phyloP scores from a whole-genome alignment of 2,888 invertebrate species.

The Cylindroiulus punctatus region DNA sequence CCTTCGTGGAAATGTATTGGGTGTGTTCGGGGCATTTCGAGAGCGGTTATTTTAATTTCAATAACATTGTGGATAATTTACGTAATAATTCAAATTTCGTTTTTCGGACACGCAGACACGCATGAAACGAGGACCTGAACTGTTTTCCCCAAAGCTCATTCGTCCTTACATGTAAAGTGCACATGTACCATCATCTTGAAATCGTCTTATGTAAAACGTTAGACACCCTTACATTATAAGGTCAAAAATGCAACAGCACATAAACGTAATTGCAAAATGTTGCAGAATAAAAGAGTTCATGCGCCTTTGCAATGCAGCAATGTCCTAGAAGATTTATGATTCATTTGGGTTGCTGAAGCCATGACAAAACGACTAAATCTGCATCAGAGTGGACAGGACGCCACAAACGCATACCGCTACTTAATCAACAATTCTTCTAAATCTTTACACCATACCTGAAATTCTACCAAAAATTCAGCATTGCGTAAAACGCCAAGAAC shows the following conservation, averaged over 20 bases:
- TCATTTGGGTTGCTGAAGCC: not conserved
- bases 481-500: too few relatives aligned
- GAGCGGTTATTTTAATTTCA: constrained; percentile 6
- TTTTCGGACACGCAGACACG: constrained; percentile 2
- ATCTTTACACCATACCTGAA: not conserved
- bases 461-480: not conserved
- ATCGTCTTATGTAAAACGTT: not conserved
- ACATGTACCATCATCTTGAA: not conserved
- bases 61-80: constrained; percentile 23
- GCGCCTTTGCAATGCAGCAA: not conserved
- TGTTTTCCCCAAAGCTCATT: not conserved
- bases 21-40: not conserved
- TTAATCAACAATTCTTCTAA: not conserved
- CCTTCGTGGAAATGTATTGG: not conserved
- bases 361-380: not conserved
- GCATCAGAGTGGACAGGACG: not conserved
- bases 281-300: not conserved
- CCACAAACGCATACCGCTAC: not conserved
- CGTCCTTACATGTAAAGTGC: not conserved
- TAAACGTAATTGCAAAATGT: not conserved
- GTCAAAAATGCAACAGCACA: constrained; percentile 3
- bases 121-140: not conserved
- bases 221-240: not conserved
- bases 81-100: not conserved
- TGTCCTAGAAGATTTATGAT: not conserved